A percentile compares a stretch with the other conserved stretches of the same genome.
These are phyloP conservation scores for Lathamus discolor DNA, from an alignment of 2,113 vertebrate genomes.

Conservation along the genomic window DNA sequence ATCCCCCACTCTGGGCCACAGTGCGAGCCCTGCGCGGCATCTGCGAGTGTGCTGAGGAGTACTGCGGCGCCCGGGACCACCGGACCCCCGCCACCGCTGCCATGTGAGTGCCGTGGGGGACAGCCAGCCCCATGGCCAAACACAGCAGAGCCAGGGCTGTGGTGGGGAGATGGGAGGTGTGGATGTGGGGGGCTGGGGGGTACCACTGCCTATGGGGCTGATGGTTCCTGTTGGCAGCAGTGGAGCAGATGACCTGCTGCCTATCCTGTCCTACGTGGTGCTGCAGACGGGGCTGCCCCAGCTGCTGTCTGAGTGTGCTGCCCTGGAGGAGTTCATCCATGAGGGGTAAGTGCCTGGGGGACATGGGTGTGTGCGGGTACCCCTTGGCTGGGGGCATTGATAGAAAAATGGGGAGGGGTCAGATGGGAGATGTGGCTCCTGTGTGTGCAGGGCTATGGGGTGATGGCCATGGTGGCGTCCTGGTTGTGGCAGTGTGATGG, in stretches of 20 bases:
- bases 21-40: slow-evolving; percentile 86
- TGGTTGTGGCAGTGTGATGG: background rate
- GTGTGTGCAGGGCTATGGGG: background rate
- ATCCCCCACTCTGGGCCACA: background rate
- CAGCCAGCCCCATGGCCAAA: rapidly evolving
- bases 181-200: rapidly evolving
- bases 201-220: rapidly evolving
- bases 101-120: slow-evolving; percentile 78
- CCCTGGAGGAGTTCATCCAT: slow-evolving; percentile 94
- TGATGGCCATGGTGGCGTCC: rapidly evolving
- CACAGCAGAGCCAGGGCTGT: background rate
- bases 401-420: background rate
- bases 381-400: background rate
- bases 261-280: slow-evolving; percentile 92
- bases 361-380: rapidly evolving
- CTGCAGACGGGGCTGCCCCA: slow-evolving; percentile 86
- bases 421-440: background rate
- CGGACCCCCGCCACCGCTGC: slow-evolving; percentile 65
- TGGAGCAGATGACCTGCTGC: slow-evolving; percentile 91
- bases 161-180: background rate
- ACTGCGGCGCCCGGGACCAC: slow-evolving; percentile 72
- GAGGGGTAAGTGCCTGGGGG: slow-evolving; percentile 79
- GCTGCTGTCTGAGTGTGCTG: slow-evolving; percentile 90
- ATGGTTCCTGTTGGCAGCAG: slow-evolving; percentile 55
- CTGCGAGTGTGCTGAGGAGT: slow-evolving; percentile 90